Evolutionary conservation across 1,140 invertebrate genomes (phyloP).

Genomic region (Formica exsecta): DNA sequence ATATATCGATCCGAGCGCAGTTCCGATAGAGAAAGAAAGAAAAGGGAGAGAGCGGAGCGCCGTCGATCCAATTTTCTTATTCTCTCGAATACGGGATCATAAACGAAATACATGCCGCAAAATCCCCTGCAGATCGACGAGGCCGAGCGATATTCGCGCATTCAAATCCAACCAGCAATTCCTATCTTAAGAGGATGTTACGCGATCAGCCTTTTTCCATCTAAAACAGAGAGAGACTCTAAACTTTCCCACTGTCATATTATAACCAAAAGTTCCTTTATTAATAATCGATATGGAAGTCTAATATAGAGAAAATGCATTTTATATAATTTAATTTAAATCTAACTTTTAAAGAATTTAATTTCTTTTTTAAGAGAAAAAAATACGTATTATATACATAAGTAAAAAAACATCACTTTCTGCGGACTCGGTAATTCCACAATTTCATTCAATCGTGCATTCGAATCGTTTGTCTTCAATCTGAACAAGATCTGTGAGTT

Average conservation of each 20-base stretch:
- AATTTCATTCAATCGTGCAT: conserved; percentile 7
- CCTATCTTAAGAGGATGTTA: conserved; percentile 7
- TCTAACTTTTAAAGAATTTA: not conserved
- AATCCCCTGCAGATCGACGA: conserved; percentile 41
- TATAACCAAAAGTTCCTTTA: not conserved
- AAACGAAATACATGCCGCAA: conserved; percentile 30
- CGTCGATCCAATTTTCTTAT: conserved; percentile 54
- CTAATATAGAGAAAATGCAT: not conserved
- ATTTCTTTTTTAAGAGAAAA: not conserved
- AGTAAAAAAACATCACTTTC: conserved; percentile 22
- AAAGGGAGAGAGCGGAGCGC: no score
- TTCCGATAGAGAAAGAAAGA: not conserved
- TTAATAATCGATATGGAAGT: not conserved
- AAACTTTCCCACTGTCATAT: not conserved
- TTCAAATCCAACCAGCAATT: conserved; percentile 34
- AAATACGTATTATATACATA: not conserved
- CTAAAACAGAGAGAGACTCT: not conserved
- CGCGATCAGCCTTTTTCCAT: conserved; percentile 13
- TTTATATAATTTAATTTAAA: not conserved
- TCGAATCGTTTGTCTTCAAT: conserved; percentile 28
- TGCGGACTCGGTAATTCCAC: conserved; percentile 5
- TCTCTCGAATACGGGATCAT: conserved; percentile 28
- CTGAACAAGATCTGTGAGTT: conserved; percentile 4
- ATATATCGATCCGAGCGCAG: conserved; percentile 26
- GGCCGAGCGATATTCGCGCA: conserved; percentile 18